These are phyloP conservation scores for Cataglyphis livida DNA, from an alignment of 2,888 invertebrate species.

Conservation along the genomic window DNA sequence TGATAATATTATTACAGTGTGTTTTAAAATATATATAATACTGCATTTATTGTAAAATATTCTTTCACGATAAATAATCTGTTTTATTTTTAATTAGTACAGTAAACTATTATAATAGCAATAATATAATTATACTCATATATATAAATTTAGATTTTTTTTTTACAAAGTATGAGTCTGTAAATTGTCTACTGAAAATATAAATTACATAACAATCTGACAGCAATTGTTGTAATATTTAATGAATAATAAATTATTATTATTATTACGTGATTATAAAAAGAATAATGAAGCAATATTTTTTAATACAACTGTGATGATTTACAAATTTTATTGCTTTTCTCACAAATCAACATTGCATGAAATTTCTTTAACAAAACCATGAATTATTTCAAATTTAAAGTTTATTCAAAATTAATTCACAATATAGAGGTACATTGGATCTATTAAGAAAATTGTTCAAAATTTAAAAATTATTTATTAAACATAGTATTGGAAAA, in stretches of 20 bases:
- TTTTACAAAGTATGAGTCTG: not conserved
- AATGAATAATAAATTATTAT: slow-evolving; percentile 63
- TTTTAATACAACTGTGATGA: slow-evolving; percentile 57
- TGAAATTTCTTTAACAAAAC: slow-evolving; percentile 26
- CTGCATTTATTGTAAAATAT: not conserved
- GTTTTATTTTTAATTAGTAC: not conserved
- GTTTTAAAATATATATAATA: not conserved
- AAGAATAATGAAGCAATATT: slow-evolving; percentile 30
- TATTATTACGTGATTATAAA: slow-evolving; percentile 56
- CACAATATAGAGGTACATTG: not conserved
- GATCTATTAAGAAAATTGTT: not conserved
- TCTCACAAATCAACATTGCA: slow-evolving; percentile 45
- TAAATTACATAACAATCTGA: slow-evolving; percentile 46
- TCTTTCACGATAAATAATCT: not conserved
- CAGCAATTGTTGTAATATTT: slow-evolving; percentile 50
- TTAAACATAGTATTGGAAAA: not conserved
- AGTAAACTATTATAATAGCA: not conserved
- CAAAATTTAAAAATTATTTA: not conserved
- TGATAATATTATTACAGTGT: not conserved
- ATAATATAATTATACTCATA: not conserved
- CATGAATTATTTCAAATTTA: slow-evolving; percentile 31
- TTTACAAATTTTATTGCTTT: slow-evolving; percentile 66
- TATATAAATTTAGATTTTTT: not conserved
- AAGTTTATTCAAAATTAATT: slow-evolving; percentile 32
- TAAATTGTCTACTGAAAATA: not conserved